Evolutionary conservation across 1,140 invertebrate genomes (phyloP).

Genomic region (Danaus plexippus): DNA sequence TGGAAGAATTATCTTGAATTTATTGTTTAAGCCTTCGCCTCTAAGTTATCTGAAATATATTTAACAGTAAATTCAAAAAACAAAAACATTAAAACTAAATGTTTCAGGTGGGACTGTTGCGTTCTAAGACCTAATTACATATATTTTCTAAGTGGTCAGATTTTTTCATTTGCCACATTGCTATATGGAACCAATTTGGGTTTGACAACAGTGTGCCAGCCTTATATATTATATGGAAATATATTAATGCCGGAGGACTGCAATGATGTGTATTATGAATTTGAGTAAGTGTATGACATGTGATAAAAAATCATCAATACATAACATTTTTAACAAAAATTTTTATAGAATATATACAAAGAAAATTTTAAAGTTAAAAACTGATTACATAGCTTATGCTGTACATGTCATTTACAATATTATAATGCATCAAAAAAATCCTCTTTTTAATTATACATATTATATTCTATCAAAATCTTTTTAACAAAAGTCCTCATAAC

Average conservation of each 20-base stretch:
- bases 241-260: conserved; percentile 81
- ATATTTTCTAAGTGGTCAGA: conserved; percentile 74
- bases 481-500: no score
- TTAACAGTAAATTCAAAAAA: no score
- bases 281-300: conserved; percentile 69
- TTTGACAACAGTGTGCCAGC: conserved; percentile 80
- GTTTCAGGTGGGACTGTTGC: conserved; percentile 80
- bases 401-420: no score
- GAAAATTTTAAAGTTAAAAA: no score
- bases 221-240: conserved; percentile 74
- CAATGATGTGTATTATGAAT: conserved; percentile 78
- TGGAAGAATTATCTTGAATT: conserved; percentile 1
- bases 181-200: conserved; percentile 79
- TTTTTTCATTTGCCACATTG: conserved; percentile 74
- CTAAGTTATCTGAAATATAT: no score
- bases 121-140: conserved; percentile 77
- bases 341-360: background rate
- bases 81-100: conserved; percentile 3
- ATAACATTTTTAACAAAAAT: no score
- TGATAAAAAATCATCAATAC: background rate
- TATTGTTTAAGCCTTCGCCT: no score
- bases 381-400: no score
- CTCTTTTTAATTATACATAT: no score
- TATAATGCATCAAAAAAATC: no score
- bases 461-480: no score